These are phyloP conservation scores for Xiphorhynchus erythropygius DNA, from an alignment of 2,797 vertebrate species.

Conservation along the genomic window DNA sequence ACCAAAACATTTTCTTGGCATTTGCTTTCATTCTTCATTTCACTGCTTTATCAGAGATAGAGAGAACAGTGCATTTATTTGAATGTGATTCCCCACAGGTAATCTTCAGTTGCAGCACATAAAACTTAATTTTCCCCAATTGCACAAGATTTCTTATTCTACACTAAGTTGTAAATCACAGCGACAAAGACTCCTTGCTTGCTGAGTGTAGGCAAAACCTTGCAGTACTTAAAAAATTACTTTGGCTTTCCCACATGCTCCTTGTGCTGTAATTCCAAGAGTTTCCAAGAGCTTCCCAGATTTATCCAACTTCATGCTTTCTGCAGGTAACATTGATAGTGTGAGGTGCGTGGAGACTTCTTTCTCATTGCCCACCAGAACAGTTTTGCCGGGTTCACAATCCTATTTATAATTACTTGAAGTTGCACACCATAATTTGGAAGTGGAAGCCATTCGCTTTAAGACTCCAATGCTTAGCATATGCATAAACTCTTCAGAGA, in stretches of 20 bases:
- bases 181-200: not conserved
- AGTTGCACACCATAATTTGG: not conserved
- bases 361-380: not conserved
- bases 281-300: not conserved
- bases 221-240: not conserved
- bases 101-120: slow-evolving; percentile 30
- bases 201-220: not conserved
- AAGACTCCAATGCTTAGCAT: not conserved
- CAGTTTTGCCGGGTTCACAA: not conserved
- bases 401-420: not conserved
- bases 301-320: not conserved
- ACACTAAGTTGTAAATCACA: slow-evolving; percentile 37
- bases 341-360: not conserved
- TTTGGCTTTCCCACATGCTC: not conserved
- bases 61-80: slow-evolving; percentile 33
- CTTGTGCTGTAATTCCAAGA: not conserved
- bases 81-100: not conserved
- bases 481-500: not conserved
- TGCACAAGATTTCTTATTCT: slow-evolving; percentile 44
- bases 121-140: slow-evolving; percentile 58
- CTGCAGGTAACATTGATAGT: not conserved
- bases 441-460: not conserved
- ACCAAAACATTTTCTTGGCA: slow-evolving; percentile 36
- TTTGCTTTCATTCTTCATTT: slow-evolving; percentile 54
- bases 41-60: not conserved